A percentile compares a stretch with the other conserved stretches of the same genome.
Conservation (phyloP, 2,888 invertebrate genomes). For the Onthophagus sagittarius region DNA sequence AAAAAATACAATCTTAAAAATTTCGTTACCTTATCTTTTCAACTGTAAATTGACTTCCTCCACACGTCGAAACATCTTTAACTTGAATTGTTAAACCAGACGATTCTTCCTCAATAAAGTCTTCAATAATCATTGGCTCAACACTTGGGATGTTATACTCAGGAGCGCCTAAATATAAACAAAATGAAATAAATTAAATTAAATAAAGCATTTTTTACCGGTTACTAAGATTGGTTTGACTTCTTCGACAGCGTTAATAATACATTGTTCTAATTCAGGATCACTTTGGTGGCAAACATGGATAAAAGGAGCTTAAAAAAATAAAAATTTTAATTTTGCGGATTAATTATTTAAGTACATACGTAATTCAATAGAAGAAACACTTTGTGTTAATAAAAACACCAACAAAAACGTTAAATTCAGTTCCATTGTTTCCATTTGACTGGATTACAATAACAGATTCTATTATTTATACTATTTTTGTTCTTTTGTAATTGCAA, state of each 20-base stretch:
- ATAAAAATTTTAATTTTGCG: background rate
- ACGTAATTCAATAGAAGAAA: background rate
- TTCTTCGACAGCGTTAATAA: conserved; percentile 49
- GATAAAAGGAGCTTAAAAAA: conserved; percentile 53
- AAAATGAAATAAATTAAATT: background rate
- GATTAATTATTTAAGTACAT: background rate
- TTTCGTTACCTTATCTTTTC: conserved; percentile 49
- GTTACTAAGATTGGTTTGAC: conserved; percentile 50
- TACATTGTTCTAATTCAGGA: conserved; percentile 50
- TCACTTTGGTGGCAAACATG: conserved; percentile 54
- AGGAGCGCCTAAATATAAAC: conserved; percentile 46
- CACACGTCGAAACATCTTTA: conserved; percentile 50
- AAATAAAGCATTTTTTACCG: conserved; percentile 38
- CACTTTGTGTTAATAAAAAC: background rate
- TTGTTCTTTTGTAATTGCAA: background rate
- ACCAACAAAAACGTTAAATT: background rate
- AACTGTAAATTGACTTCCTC: conserved; percentile 53
- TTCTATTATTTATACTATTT: background rate
- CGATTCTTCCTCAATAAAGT: conserved; percentile 51
- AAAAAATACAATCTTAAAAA: conserved; percentile 9
- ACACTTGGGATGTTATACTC: conserved; percentile 56
- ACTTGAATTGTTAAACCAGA: conserved; percentile 48
- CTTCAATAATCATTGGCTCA: conserved; percentile 53
- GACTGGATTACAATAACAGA: background rate
- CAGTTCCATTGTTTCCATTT: background rate